Evolutionary conservation across 1,140 invertebrate genomes (phyloP).

Genomic region (Littorina saxatilis): DNA sequence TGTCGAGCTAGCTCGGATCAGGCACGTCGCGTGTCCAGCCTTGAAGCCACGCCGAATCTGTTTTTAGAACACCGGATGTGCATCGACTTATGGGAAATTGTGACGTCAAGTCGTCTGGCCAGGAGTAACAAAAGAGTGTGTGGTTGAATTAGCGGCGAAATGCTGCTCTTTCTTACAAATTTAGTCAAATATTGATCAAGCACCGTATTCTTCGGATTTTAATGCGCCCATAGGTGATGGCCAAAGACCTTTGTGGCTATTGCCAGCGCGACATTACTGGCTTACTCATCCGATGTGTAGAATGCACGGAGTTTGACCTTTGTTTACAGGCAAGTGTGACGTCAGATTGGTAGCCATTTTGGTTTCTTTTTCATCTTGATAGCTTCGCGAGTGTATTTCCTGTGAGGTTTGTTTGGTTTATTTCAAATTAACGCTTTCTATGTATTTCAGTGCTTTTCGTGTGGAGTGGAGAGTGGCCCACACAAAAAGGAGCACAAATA

Average conservation of each 20-base stretch:
- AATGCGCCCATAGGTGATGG: slow-evolving; percentile 74
- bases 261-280: slow-evolving; percentile 93
- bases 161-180: slow-evolving; percentile 29
- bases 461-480: slow-evolving; percentile 92
- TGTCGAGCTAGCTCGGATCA: not conserved
- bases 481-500: slow-evolving; percentile 94
- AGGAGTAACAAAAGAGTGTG: slow-evolving; percentile 44
- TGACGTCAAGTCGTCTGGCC: slow-evolving; percentile 44
- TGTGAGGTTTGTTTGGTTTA: slow-evolving; percentile 19
- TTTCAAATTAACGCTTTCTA: not conserved
- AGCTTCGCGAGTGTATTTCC: not conserved
- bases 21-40: slow-evolving; percentile 4
- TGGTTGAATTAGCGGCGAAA: slow-evolving; percentile 27
- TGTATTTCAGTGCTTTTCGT: slow-evolving; percentile 91
- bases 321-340: slow-evolving; percentile 89
- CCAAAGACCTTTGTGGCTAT: slow-evolving; percentile 91
- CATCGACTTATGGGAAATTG: slow-evolving; percentile 45
- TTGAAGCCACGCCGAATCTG: not conserved
- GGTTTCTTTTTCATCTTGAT: slow-evolving; percentile 24
- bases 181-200: slow-evolving; percentile 13
- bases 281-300: slow-evolving; percentile 89
- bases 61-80: slow-evolving; percentile 42
- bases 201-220: slow-evolving; percentile 19
- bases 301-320: slow-evolving; percentile 85
- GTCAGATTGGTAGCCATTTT: slow-evolving; percentile 55